Percentiles rank a stretch among this genome's conserved stretches.
Evolutionary conservation across 2,113 vertebrate genomes (phyloP).

Genomic region (Coreoperca whiteheadi): DNA sequence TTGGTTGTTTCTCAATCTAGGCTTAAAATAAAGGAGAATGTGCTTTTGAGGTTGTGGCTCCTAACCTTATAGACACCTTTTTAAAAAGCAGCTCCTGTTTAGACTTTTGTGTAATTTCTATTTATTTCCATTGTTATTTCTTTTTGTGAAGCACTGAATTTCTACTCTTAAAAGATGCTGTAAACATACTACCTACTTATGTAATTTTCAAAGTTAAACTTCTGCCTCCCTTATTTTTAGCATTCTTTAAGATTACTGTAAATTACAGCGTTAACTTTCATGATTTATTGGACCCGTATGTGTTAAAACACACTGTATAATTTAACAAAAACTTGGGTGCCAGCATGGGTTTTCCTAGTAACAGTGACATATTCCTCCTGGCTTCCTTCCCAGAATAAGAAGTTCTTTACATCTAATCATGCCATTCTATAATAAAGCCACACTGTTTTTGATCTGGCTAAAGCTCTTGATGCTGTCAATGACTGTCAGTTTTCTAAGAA

Average conservation of each 20-base stretch:
- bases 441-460: not conserved
- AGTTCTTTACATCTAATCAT: conserved; percentile 38
- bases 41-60: no score
- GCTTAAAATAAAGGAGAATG: no score
- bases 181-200: no score
- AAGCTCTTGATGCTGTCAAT: not conserved
- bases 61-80: no score
- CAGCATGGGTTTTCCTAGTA: not conserved
- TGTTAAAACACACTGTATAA: not conserved
- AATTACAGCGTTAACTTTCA: not conserved
- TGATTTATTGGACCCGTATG: conserved; percentile 3
- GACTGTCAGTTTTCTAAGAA: conserved; percentile 19
- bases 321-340: not conserved
- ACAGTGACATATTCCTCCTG: conserved; percentile 35
- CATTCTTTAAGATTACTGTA: not conserved
- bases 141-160: no score
- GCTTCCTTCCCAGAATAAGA: conserved; percentile 41
- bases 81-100: no score
- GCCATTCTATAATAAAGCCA: conserved; percentile 31
- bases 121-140: no score
- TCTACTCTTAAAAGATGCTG: no score
- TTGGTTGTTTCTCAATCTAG: no score
- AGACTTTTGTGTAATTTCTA: no score
- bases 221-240: not conserved
- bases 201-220: no score